Evolutionary conservation across 2,888 invertebrate genomes (phyloP).

Genomic region (Hirtodrosophila trivittata): DNA sequence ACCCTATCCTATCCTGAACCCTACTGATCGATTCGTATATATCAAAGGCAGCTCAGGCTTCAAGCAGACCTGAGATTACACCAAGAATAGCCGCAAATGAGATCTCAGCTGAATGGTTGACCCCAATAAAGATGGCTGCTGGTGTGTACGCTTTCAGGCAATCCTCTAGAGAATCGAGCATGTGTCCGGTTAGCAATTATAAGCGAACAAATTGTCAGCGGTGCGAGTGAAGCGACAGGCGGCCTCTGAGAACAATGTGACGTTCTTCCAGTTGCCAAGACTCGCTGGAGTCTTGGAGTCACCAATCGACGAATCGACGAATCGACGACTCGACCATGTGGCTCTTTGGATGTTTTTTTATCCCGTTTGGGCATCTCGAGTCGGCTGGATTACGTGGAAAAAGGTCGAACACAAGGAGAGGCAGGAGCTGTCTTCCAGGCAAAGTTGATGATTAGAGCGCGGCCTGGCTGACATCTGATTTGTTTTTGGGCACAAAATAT

Average conservation of each 20-base stretch:
- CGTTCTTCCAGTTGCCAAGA: constrained; percentile 37
- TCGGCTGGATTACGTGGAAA: constrained; percentile 66
- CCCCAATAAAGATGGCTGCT: too few species aligned
- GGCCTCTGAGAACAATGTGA: constrained; percentile 77
- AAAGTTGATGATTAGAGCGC: constrained; percentile 81
- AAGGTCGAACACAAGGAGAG: constrained; percentile 31
- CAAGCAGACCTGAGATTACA: too few species aligned
- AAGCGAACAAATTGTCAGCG: constrained; percentile 84
- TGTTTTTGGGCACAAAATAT: constrained; percentile 82
- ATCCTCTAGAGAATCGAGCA: constrained; percentile 16
- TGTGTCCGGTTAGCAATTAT: constrained; percentile 83
- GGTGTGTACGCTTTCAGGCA: too few species aligned
- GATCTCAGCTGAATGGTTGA: too few species aligned
- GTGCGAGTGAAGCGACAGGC: constrained; percentile 53
- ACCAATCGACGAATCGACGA: constrained; percentile 22
- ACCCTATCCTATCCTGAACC: too few species aligned
- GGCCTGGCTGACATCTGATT: constrained; percentile 81
- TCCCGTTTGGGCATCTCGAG: constrained; percentile 62
- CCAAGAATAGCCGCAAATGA: too few species aligned
- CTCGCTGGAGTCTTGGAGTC: not conserved
- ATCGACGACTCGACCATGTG: constrained; percentile 35
- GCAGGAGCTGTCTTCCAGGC: constrained; percentile 4
- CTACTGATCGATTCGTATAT: too few species aligned
- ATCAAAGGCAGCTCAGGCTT: too few species aligned
- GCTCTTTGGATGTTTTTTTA: constrained; percentile 39